Conservation (phyloP, 2,113 vertebrate genomes). For the Grus americana region DNA sequence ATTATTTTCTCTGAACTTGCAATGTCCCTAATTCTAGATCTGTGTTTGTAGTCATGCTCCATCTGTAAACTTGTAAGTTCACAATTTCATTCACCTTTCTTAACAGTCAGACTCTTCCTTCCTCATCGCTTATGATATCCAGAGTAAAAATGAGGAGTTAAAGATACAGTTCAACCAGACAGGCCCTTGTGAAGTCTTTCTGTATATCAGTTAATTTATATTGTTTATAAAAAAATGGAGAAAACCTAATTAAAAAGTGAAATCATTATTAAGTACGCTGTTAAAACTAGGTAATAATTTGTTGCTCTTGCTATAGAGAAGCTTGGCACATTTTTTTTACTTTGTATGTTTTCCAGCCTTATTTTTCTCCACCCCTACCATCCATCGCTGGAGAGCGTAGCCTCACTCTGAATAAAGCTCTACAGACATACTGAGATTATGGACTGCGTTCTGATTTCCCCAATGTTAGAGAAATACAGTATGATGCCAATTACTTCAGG, state of each 20-base stretch:
- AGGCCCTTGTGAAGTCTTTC: not conserved
- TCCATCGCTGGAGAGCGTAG: not conserved
- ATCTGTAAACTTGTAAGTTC: not conserved
- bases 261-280: not conserved
- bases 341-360: not conserved
- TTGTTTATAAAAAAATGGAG: not conserved
- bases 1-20: not conserved
- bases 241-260: not conserved
- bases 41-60: not conserved
- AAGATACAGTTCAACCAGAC: not conserved
- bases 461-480: not conserved
- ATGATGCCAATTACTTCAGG: conserved; percentile 40
- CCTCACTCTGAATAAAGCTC: not conserved
- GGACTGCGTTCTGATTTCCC: not conserved
- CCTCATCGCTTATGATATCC: not conserved
- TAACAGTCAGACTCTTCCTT: not conserved
- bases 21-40: not conserved
- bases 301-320: not conserved
- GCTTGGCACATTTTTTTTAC: not conserved
- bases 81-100: not conserved
- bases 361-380: not conserved
- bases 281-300: not conserved
- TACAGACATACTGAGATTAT: not conserved
- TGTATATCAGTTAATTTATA: not conserved
- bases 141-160: not conserved